phyloP scores from a whole-genome alignment of 2,113 vertebrate genomes.

The Oreocharis arfaki region DNA sequence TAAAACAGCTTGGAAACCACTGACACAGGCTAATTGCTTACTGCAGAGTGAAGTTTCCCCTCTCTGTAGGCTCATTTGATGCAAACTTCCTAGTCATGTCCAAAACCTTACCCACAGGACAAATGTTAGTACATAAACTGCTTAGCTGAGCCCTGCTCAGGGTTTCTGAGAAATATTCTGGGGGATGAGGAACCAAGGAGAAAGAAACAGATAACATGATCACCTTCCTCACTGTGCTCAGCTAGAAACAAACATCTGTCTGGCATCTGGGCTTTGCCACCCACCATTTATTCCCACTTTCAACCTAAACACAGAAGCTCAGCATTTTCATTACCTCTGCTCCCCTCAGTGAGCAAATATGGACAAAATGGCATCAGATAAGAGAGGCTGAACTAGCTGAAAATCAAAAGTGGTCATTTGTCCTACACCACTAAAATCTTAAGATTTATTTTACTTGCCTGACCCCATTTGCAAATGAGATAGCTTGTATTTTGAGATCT shows the following conservation, averaged over 20 bases:
- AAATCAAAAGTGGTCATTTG: not conserved
- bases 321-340: not conserved
- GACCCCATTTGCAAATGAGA: constrained; percentile 7
- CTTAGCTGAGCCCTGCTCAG: not conserved
- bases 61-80: not conserved
- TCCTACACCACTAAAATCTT: not conserved
- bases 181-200: not conserved
- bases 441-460: not conserved
- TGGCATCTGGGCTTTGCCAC: not conserved
- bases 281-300: not conserved
- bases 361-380: not conserved
- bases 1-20: not conserved
- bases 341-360: not conserved
- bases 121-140: not conserved
- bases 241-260: constrained; percentile 18
- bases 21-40: not conserved
- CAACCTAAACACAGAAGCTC: not conserved
- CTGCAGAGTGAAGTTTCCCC: not conserved
- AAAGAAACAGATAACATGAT: not conserved
- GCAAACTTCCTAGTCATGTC: not conserved
- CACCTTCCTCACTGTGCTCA: not conserved
- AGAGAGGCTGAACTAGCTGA: not conserved
- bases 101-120: not conserved
- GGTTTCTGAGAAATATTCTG: not conserved
- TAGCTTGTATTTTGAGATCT: not conserved